phyloP scores from a whole-genome alignment of 2,888 invertebrate genomes.

The Zonitis immaculata region DNA sequence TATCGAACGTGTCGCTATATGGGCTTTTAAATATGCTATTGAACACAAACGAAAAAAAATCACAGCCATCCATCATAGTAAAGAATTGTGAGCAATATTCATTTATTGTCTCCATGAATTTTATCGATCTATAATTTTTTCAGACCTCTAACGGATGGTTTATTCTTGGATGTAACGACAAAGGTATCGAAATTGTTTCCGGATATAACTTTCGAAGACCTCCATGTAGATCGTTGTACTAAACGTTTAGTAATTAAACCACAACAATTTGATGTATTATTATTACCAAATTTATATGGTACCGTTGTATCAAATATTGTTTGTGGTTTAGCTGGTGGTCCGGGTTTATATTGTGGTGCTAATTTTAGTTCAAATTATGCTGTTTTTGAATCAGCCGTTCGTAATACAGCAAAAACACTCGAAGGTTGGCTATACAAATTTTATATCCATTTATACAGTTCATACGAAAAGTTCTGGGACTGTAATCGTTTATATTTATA shows the following conservation, averaged over 20 bases:
- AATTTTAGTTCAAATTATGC: conserved; percentile 34
- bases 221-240: conserved; percentile 29
- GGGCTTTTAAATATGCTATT: conserved; percentile 57
- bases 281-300: conserved; percentile 36
- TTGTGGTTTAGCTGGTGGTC: conserved; percentile 34
- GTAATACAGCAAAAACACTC: conserved; percentile 9
- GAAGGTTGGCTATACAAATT: neutral
- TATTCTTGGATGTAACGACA: conserved; percentile 31
- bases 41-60: conserved; percentile 54
- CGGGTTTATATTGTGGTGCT: conserved; percentile 30
- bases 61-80: conserved; percentile 60
- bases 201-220: conserved; percentile 26
- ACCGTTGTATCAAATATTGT: conserved; percentile 28
- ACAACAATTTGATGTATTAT: conserved; percentile 31
- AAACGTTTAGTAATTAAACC: conserved; percentile 29
- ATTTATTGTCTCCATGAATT: too few relatives aligned
- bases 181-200: conserved; percentile 26
- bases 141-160: conserved; percentile 28
- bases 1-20: conserved; percentile 53
- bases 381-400: conserved; percentile 35
- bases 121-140: too few relatives aligned
- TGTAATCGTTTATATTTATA: too few relatives aligned
- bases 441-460: too few relatives aligned
- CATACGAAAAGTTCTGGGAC: too few relatives aligned
- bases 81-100: conserved; percentile 49